Conservation (phyloP, 2,113 vertebrate genomes). For the Phyllostomus hastatus region DNA sequence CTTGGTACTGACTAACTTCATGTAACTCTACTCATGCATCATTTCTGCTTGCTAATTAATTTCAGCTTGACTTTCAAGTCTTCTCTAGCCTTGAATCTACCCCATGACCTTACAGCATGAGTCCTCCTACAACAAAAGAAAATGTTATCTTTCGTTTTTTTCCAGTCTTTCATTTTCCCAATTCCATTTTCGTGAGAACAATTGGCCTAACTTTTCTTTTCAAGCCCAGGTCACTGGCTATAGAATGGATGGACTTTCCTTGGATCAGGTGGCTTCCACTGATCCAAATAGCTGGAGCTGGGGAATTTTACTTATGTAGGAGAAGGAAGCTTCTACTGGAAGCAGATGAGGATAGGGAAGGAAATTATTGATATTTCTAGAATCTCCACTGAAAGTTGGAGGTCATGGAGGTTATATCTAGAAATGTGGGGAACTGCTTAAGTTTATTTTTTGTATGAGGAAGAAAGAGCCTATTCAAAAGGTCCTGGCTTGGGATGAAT, state of each 20-base stretch:
- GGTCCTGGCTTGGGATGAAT: neutral
- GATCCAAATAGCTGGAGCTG: neutral
- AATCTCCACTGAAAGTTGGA: neutral
- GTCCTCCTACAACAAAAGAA: neutral
- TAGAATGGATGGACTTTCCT: neutral
- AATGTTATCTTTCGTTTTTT: neutral
- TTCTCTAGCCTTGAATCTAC: neutral
- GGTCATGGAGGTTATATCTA: neutral
- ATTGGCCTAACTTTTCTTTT: neutral
- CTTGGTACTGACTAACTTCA: neutral
- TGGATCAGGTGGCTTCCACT: neutral
- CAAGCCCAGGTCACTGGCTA: neutral
- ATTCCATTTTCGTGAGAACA: neutral
- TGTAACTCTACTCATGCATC: neutral
- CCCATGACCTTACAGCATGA: neutral
- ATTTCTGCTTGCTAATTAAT: neutral
- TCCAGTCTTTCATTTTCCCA: neutral
- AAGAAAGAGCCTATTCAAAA: neutral
- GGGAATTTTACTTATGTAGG: neutral
- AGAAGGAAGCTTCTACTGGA: slow-evolving; percentile 1
- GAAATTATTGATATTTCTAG: neutral
- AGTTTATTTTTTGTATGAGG: neutral
- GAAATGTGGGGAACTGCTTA: neutral
- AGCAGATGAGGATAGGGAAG: neutral
- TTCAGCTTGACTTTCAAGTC: neutral